A percentile compares a stretch with the other conserved stretches of the same genome.
Conservation (phyloP, 2,888 invertebrate species). For the Agonopterix alstromeriana region DNA sequence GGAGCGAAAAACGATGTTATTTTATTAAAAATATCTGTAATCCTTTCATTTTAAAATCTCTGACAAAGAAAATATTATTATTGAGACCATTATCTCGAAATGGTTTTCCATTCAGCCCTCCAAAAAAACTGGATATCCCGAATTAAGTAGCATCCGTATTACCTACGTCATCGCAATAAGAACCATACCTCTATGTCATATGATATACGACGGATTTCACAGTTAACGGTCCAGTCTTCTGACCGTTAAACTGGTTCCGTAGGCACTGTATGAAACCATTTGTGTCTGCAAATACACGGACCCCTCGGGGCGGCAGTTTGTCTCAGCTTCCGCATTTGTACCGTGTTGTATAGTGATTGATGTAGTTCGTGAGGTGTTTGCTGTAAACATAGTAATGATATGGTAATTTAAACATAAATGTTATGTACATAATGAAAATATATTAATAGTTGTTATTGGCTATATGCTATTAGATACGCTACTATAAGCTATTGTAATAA, state of each 20-base stretch:
- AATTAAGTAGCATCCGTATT: neutral
- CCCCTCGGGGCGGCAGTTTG: neutral
- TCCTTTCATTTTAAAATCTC: too few species aligned
- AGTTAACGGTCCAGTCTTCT: slow-evolving; percentile 46
- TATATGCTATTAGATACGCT: too few species aligned
- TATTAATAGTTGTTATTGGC: too few species aligned
- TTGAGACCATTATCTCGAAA: too few species aligned
- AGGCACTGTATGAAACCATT: slow-evolving; percentile 28
- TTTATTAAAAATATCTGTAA: too few species aligned
- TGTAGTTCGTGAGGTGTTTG: neutral
- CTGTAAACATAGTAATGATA: neutral
- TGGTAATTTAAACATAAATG: too few species aligned
- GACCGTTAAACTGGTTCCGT: slow-evolving; percentile 61
- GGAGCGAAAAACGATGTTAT: too few species aligned
- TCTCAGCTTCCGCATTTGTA: neutral
- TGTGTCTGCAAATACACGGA: slow-evolving; percentile 17
- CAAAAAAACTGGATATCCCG: too few species aligned
- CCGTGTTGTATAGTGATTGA: neutral
- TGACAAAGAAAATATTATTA: too few species aligned
- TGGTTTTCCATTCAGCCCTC: too few species aligned
- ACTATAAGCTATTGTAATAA: too few species aligned
- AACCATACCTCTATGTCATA: slow-evolving; percentile 8
- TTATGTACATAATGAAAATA: too few species aligned
- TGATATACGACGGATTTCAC: slow-evolving; percentile 43
- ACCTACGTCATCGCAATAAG: neutral